phyloP scores from a whole-genome alignment of 2,888 invertebrate genomes.

The Dasypolia templi region DNA sequence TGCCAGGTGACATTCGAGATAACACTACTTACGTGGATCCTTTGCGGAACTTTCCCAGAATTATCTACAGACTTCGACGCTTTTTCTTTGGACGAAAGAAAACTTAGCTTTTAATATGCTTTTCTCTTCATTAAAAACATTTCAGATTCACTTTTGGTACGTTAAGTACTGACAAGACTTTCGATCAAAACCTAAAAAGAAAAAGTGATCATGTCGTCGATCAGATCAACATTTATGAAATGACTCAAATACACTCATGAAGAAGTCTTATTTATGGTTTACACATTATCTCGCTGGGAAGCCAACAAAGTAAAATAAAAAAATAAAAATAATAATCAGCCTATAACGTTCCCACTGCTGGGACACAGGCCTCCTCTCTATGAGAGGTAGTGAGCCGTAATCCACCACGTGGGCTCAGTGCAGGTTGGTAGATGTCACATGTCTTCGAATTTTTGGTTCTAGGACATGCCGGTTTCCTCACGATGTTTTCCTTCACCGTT shows the following conservation, averaged over 20 bases:
- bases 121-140: neutral
- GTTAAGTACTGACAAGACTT: neutral
- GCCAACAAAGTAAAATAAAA: conserved; percentile 22
- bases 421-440: too few species aligned
- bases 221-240: neutral
- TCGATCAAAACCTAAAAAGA: neutral
- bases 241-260: too few species aligned
- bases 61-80: too few species aligned
- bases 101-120: neutral
- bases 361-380: too few species aligned
- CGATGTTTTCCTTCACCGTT: too few species aligned
- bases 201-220: neutral
- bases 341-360: too few species aligned
- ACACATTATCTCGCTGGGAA: neutral
- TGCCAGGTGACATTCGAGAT: conserved; percentile 14
- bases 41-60: neutral
- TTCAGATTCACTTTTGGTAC: neutral
- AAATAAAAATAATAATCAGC: too few species aligned
- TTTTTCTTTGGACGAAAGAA: neutral
- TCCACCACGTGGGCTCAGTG: too few species aligned
- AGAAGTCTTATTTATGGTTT: too few species aligned
- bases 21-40: neutral
- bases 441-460: too few species aligned
- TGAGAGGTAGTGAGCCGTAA: too few species aligned
- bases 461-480: too few species aligned